These are phyloP conservation scores for Tupiocoris notatus DNA, from an alignment of 2,888 invertebrate species.

Conservation along the genomic window DNA sequence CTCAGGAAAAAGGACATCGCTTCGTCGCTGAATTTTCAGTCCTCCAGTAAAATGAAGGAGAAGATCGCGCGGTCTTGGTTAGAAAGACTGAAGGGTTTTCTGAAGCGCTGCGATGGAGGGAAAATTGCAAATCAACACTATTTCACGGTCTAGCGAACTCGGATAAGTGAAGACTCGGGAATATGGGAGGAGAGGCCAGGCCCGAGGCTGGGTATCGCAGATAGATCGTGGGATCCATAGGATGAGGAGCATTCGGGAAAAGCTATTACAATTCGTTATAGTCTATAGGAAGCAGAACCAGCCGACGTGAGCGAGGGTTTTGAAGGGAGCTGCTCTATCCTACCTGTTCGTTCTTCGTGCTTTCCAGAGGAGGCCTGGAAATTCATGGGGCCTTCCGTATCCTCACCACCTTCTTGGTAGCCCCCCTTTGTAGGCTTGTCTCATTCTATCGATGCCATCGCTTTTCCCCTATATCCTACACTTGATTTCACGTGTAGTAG, in stretches of 20 bases:
- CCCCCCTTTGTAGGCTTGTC: not conserved
- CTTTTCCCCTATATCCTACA: not conserved
- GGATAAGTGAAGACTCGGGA: conserved; percentile 7
- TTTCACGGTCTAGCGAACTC: conserved; percentile 28
- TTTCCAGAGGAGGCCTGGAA: not conserved
- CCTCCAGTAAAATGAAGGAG: not conserved
- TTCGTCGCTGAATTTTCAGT: not conserved
- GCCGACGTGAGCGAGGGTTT: not conserved
- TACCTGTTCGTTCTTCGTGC: not conserved
- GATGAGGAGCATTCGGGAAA: conserved; percentile 31
- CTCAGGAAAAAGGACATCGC: not conserved
- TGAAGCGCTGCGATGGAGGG: not conserved
- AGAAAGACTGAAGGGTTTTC: not conserved
- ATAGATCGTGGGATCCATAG: conserved; percentile 26
- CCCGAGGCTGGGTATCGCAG: conserved; percentile 4
- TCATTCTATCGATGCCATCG: not conserved
- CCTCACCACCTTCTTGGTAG: no score
- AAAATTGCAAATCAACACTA: conserved; percentile 40
- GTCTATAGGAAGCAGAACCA: conserved; percentile 10
- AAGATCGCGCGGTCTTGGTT: not conserved
- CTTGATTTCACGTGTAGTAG: not conserved
- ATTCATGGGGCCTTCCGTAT: not conserved
- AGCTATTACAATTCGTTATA: conserved; percentile 36
- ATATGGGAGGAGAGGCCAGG: no score
- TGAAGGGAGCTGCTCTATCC: not conserved